Evolutionary conservation across 2,888 invertebrate species (phyloP).

Genomic region (Zaprionus obscuricornis): DNA sequence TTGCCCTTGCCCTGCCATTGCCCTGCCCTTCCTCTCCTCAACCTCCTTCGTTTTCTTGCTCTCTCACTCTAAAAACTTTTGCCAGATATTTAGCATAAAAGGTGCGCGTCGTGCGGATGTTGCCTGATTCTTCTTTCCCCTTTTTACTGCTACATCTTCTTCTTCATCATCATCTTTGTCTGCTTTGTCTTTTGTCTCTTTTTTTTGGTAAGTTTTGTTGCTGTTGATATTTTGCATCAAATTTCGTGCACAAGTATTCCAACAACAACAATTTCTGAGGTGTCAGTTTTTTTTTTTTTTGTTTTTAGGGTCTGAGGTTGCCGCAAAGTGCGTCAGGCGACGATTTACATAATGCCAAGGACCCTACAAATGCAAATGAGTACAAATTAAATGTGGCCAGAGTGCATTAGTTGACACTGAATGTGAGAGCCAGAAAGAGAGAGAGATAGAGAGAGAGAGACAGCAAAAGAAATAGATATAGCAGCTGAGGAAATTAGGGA

Average conservation of each 20-base stretch:
- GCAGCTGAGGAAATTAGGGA: no score
- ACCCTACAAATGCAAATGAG: slow-evolving; percentile 71
- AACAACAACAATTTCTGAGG: slow-evolving; percentile 48
- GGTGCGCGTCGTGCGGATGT: slow-evolving; percentile 48
- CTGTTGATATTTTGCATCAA: slow-evolving; percentile 68
- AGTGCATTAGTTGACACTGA: slow-evolving; percentile 47
- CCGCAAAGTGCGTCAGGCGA: slow-evolving; percentile 74
- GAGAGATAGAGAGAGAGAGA: no score
- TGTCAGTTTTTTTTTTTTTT: no score
- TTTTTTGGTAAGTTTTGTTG: slow-evolving; percentile 33
- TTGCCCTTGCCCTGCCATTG: not conserved
- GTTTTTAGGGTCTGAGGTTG: slow-evolving; percentile 46
- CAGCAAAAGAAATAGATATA: no score
- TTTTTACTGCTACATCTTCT: no score
- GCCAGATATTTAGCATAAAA: slow-evolving; percentile 72
- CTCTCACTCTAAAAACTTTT: slow-evolving; percentile 10
- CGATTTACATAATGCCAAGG: slow-evolving; percentile 74
- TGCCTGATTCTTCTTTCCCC: no score
- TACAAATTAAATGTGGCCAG: slow-evolving; percentile 73
- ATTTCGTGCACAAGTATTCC: slow-evolving; percentile 35
- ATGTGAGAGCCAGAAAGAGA: no score
- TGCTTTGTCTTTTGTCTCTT: slow-evolving; percentile 20
- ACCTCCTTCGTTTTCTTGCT: not conserved
- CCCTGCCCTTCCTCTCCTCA: not conserved
- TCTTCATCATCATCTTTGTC: no score